Evolutionary conservation across 92 coral and sea anemone species (phyloP).

Genomic region (Nematostella vectensis): DNA sequence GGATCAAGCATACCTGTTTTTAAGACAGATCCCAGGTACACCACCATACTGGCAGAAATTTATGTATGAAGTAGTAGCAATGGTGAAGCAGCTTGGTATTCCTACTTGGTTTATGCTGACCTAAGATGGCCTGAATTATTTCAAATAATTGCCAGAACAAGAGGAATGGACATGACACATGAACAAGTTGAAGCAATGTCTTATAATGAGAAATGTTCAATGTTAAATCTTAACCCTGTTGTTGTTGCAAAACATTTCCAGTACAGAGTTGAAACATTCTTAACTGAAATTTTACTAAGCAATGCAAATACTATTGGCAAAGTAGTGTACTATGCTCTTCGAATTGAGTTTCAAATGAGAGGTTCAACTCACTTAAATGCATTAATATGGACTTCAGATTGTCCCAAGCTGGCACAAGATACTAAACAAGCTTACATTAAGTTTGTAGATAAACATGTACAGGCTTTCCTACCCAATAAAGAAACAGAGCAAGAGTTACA

Average conservation of each 20-base stretch:
- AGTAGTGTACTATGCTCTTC: conserved; percentile 26
- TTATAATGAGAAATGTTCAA: conserved; percentile 35
- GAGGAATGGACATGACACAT: conserved; percentile 39
- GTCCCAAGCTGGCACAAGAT: conserved; percentile 17
- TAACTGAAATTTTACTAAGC: conserved; percentile 16
- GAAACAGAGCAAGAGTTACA: conserved; percentile 23
- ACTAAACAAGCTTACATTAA: conserved; percentile 23
- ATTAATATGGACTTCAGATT: conserved; percentile 43
- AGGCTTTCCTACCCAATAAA: conserved; percentile 28
- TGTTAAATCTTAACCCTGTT: conserved; percentile 49
- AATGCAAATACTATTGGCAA: conserved; percentile 32
- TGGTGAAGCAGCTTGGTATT: conserved; percentile 53
- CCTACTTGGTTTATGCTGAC: conserved; percentile 54
- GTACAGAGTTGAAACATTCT: conserved; percentile 32
- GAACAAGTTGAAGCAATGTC: conserved; percentile 55
- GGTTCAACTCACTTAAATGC: conserved; percentile 43
- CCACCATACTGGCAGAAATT: conserved; percentile 67
- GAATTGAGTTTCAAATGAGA: conserved; percentile 34
- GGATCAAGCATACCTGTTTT: conserved; percentile 49
- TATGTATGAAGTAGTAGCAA: conserved; percentile 51
- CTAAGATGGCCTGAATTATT: conserved; percentile 48
- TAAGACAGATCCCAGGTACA: conserved; percentile 58
- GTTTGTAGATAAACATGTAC: conserved; percentile 34
- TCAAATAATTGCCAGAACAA: conserved; percentile 43
- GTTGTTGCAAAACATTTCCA: conserved; percentile 52